Base-by-base conservation (phyloP, 2,888 invertebrate species). In the Sinotaia quadrata region DNA sequence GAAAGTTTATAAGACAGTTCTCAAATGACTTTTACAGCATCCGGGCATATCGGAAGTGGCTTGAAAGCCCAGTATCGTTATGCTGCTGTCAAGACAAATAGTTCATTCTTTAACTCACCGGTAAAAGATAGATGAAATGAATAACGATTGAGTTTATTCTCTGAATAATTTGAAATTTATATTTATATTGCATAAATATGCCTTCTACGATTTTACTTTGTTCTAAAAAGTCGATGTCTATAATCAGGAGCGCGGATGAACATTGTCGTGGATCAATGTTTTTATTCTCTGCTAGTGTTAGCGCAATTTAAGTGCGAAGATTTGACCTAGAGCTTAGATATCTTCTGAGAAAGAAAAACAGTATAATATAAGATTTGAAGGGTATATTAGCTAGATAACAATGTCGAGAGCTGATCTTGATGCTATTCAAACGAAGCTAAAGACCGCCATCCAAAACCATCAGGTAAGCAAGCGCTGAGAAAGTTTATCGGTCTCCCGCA, bases 361-460 rank as follows among this genome's bases (percentile, higher is more conserved):
- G 8, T 54, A 29, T 18, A 29, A 31, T 31, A 7, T 24, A 29
- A 41, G 18, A 54, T 54, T 29, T 54, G 54, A 24, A 54, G 54
- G 21, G 29, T 24, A 24, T 29, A 29, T 10, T 18, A 29, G 7
- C 54, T 18, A 18, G 8, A 31, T 24, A 24, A 54, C 24, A 29
- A 54, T 54, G 54, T 54, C 54, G 1, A 24, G 54, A 29, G 24
- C 65, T 10, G 85, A 85, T 73, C 74, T 85, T 62, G 82, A 84
- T 73, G 74, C 77, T 56, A 84, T 85, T 58, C 86, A 86, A 73
- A 76, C 74, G 33, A 81, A 84, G 74, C 77, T 86, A 68, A 86
- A 84, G 78, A 75, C 79, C 68, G 84, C 86, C 31, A 85, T 86
- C 67, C 84, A 84, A 78, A 85, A 77, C 77, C 86, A 86, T 77